Evolutionary conservation across 92 coral and sea anemone species (phyloP).

Genomic region (Porites evermanni): DNA sequence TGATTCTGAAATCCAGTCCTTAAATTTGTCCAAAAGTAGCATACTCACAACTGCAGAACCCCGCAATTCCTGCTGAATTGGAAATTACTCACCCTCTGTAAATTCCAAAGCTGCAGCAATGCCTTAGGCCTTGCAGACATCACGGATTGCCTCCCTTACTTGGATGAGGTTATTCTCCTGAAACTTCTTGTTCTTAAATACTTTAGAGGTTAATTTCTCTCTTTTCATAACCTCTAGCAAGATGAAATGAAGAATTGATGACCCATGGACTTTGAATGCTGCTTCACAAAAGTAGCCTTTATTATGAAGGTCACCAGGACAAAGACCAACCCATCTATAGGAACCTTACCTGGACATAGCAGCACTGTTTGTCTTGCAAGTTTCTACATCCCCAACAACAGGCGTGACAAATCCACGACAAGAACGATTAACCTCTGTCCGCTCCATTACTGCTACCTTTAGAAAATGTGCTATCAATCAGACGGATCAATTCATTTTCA

Average conservation of each 20-base stretch:
- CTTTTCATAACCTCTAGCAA: conserved; percentile 34
- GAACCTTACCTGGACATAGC: conserved; percentile 21
- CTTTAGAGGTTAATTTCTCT: conserved; percentile 39
- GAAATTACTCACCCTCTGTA: conserved; percentile 22
- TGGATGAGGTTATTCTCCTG: conserved; percentile 34
- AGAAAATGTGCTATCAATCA: conserved; percentile 32
- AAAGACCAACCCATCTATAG: background rate
- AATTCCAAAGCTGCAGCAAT: conserved; percentile 55
- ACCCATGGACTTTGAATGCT: conserved; percentile 51
- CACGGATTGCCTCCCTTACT: conserved; percentile 39
- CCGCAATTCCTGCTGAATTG: conserved; percentile 9
- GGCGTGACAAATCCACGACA: conserved; percentile 26
- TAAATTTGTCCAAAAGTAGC: conserved; percentile 34
- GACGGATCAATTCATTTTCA: conserved; percentile 4
- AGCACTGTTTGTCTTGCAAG: conserved; percentile 45
- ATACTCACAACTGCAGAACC: conserved; percentile 26
- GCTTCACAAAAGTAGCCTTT: conserved; percentile 63
- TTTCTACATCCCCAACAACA: conserved; percentile 38
- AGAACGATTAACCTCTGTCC: conserved; percentile 1
- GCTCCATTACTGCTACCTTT: background rate
- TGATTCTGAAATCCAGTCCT: conserved; percentile 17
- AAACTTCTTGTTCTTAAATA: conserved; percentile 60
- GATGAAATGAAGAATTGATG: conserved; percentile 43
- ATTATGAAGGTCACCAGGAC: conserved; percentile 48
- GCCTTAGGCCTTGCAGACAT: conserved; percentile 37